A percentile compares a stretch with the other conserved stretches of the same genome.
Evolutionary conservation across 2,888 invertebrate species (phyloP).

Genomic region (Thymelicus lineola): DNA sequence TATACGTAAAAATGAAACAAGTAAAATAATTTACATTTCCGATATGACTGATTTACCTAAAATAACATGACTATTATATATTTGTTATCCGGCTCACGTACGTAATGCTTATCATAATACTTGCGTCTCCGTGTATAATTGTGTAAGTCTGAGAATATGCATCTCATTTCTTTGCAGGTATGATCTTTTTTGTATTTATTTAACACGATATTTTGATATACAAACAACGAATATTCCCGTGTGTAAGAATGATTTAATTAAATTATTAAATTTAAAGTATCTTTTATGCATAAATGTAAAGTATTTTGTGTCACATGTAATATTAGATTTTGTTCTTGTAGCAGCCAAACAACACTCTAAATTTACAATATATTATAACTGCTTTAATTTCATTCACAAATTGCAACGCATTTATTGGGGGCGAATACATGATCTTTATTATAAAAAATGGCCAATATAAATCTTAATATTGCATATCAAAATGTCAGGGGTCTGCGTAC

Average conservation of each 20-base stretch:
- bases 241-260: background rate
- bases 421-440: conserved; percentile 38
- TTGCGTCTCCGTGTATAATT: no score
- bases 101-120: no score
- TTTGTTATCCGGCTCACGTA: no score
- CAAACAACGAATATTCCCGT: background rate
- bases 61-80: no score
- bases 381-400: background rate
- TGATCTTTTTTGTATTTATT: background rate
- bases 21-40: no score
- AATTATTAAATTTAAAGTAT: background rate
- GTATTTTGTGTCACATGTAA: background rate
- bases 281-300: no score
- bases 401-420: conserved; percentile 27
- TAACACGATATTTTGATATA: background rate
- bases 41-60: no score
- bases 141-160: no score
- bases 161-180: background rate
- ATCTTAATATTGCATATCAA: conserved; percentile 3
- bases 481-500: conserved; percentile 3
- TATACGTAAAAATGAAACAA: conserved; percentile 11
- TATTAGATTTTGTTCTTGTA: background rate
- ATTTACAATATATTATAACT: background rate
- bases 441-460: conserved; percentile 10
- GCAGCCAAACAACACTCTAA: background rate